phyloP scores from a whole-genome alignment of 2,797 vertebrate species.

The Eleutherodactylus coqui region DNA sequence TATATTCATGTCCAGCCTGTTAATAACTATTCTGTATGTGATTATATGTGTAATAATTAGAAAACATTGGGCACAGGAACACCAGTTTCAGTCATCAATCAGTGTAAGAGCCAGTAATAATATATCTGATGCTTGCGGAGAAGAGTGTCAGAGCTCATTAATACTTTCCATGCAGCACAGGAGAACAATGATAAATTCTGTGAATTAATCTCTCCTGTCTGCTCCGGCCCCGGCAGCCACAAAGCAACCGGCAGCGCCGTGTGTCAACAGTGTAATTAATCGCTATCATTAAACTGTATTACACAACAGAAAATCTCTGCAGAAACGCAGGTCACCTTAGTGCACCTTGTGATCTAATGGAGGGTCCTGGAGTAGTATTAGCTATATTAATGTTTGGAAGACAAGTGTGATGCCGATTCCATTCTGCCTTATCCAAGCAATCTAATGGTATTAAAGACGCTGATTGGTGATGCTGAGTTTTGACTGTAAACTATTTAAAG shows the following conservation, averaged over 20 bases:
- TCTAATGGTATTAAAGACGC: neutral
- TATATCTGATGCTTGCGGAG: neutral
- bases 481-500: constrained; percentile 29
- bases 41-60: neutral
- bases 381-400: neutral
- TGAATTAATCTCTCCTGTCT: neutral
- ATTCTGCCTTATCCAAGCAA: neutral
- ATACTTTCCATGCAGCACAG: neutral
- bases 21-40: no score
- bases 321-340: neutral
- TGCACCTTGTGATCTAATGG: neutral
- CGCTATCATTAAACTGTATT: neutral
- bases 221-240: neutral
- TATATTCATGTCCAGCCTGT: neutral
- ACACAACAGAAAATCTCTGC: constrained; percentile 13
- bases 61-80: neutral
- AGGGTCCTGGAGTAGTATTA: neutral
- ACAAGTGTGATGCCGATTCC: neutral
- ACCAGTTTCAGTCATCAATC: neutral
- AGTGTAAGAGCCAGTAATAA: neutral
- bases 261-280: constrained; percentile 13
- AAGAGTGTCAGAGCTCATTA: neutral
- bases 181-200: neutral
- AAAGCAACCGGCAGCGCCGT: neutral
- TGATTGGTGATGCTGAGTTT: neutral